A percentile compares a stretch with the other conserved stretches of the same genome.
Evolutionary conservation across 2,113 vertebrate species (phyloP).

Genomic region (Ictidomys tridecemlineatus): DNA sequence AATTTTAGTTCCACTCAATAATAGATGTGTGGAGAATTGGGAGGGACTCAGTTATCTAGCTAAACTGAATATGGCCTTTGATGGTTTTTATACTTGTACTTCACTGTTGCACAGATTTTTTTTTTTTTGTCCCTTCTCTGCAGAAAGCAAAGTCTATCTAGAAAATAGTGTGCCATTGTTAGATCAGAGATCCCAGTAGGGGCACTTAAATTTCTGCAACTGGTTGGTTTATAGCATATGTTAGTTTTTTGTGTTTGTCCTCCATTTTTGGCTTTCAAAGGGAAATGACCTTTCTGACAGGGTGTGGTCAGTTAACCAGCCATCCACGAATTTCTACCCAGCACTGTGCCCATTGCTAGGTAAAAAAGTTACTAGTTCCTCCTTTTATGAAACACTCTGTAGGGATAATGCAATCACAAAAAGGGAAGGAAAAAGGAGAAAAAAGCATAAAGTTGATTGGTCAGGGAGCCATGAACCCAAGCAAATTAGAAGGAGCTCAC

Average conservation of each 20-base stretch:
- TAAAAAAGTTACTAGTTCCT: background rate
- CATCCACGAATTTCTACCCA: background rate
- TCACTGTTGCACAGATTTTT: background rate
- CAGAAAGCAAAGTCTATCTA: background rate
- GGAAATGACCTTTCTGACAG: background rate
- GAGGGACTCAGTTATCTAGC: background rate
- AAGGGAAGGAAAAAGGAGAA: background rate
- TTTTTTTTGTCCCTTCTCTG: background rate
- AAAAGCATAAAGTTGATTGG: background rate
- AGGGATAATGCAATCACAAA: background rate
- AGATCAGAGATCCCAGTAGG: background rate
- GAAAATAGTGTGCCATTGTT: background rate
- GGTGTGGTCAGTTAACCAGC: background rate
- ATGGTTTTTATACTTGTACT: constrained; percentile 46
- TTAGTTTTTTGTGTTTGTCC: background rate
- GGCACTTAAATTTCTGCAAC: background rate
- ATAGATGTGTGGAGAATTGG: background rate
- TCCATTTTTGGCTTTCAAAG: background rate
- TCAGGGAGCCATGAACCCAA: background rate
- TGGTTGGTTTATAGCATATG: background rate
- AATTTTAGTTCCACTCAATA: background rate
- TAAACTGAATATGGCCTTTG: background rate
- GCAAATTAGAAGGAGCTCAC: background rate
- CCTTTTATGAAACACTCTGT: background rate
- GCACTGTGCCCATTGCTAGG: background rate